phyloP scores from a whole-genome alignment of 64 coral and sea anemone genomes.

The Pocillopora verrucosa region DNA sequence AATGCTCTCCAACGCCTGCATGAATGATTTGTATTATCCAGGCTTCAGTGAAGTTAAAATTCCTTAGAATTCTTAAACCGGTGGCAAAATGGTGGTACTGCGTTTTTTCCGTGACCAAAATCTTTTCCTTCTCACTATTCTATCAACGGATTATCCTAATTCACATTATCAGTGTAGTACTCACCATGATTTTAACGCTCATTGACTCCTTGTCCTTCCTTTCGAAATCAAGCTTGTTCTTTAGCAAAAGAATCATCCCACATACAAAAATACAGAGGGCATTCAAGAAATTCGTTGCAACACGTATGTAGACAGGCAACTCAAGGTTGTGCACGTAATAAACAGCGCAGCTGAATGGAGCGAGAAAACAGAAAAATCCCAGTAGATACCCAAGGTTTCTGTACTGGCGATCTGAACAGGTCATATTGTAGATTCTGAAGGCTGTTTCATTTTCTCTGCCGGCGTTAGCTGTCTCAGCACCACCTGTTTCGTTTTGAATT shows the following conservation, averaged over 20 bases:
- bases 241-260: neutral
- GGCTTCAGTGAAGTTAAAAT: no score
- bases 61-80: no score
- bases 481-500: constrained; percentile 2
- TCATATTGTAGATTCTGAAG: neutral
- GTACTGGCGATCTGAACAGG: neutral
- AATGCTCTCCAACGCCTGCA: no score
- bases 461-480: neutral
- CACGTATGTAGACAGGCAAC: neutral
- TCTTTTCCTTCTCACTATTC: neutral
- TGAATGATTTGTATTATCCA: no score
- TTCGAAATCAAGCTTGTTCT: constrained; percentile 3
- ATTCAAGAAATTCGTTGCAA: neutral
- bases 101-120: neutral
- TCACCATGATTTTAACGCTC: constrained; percentile 28
- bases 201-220: neutral
- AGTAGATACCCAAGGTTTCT: constrained; percentile 1
- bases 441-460: neutral
- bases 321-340: constrained; percentile 3
- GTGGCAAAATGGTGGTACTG: no score
- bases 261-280: neutral
- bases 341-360: neutral
- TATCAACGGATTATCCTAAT: neutral
- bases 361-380: constrained; percentile 16
- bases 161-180: neutral